Conservation (phyloP, 2,888 invertebrate genomes). For the Amiota communis region DNA sequence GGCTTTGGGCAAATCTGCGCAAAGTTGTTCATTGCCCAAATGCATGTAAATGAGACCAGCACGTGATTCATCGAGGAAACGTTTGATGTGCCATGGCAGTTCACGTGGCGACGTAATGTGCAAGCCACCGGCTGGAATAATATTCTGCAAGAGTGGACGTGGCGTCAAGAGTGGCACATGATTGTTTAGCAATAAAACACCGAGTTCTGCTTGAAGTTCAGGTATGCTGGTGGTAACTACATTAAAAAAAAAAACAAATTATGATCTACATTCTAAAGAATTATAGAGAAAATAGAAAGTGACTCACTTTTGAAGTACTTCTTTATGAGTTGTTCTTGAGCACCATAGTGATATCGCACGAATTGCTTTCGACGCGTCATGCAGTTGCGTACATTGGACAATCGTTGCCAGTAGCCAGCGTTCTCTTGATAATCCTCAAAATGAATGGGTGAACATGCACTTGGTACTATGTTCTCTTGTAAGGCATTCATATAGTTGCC, state of each 20-base stretch:
- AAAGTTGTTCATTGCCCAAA: slow-evolving; percentile 73
- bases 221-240: slow-evolving; percentile 53
- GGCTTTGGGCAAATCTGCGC: slow-evolving; percentile 70
- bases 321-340: slow-evolving; percentile 66
- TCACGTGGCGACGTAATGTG: slow-evolving; percentile 74
- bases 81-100: slow-evolving; percentile 71
- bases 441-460: slow-evolving; percentile 74
- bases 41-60: slow-evolving; percentile 74
- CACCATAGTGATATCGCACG: slow-evolving; percentile 61
- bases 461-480: slow-evolving; percentile 73
- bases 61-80: slow-evolving; percentile 72
- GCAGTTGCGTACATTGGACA: slow-evolving; percentile 74
- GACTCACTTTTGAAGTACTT: slow-evolving; percentile 67
- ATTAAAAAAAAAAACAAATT: not conserved
- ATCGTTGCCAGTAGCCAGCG: slow-evolving; percentile 74
- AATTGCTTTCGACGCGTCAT: slow-evolving; percentile 64
- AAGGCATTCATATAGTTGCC: slow-evolving; percentile 73
- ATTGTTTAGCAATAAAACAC: slow-evolving; percentile 74
- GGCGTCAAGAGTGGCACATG: slow-evolving; percentile 74
- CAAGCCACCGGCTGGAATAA: slow-evolving; percentile 76
- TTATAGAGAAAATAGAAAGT: not conserved
- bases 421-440: slow-evolving; percentile 60
- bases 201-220: slow-evolving; percentile 73
- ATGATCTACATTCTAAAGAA: not conserved
- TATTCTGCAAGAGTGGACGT: slow-evolving; percentile 72